These are phyloP conservation scores for Merluccius polli DNA, from an alignment of 2,797 vertebrate genomes.

Conservation along the genomic window DNA sequence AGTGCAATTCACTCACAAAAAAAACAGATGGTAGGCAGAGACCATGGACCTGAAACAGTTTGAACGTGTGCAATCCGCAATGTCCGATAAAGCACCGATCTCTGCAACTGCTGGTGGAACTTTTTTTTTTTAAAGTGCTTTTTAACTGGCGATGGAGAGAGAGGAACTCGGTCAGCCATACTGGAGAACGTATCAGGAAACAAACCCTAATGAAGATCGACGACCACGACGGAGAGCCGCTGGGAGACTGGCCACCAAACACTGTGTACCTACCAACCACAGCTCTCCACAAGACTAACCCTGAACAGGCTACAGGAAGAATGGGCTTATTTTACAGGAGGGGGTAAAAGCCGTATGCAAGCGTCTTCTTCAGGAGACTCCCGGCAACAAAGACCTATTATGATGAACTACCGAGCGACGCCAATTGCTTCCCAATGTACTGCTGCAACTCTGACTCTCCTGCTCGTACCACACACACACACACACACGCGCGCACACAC, in stretches of 20 bases:
- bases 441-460: background rate
- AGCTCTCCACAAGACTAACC: background rate
- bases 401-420: background rate
- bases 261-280: background rate
- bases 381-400: background rate
- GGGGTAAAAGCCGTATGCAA: no score
- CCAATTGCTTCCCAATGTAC: background rate
- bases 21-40: constrained; percentile 16
- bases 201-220: constrained; percentile 21
- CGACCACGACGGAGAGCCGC: constrained; percentile 16
- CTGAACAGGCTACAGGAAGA: constrained; percentile 17
- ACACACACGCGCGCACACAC: background rate
- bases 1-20: constrained; percentile 50
- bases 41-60: constrained; percentile 8
- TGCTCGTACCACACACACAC: background rate
- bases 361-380: background rate
- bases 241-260: background rate
- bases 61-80: constrained; percentile 17
- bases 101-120: constrained; percentile 42
- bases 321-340: no score
- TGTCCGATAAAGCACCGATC: constrained; percentile 23
- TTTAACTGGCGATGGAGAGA: constrained; percentile 35
- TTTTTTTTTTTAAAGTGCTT: constrained; percentile 33
- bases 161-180: constrained; percentile 23
- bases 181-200: constrained; percentile 25